These are phyloP conservation scores for Malurus leucopterus DNA, from an alignment of 2,797 vertebrate species.

Conservation along the genomic window DNA sequence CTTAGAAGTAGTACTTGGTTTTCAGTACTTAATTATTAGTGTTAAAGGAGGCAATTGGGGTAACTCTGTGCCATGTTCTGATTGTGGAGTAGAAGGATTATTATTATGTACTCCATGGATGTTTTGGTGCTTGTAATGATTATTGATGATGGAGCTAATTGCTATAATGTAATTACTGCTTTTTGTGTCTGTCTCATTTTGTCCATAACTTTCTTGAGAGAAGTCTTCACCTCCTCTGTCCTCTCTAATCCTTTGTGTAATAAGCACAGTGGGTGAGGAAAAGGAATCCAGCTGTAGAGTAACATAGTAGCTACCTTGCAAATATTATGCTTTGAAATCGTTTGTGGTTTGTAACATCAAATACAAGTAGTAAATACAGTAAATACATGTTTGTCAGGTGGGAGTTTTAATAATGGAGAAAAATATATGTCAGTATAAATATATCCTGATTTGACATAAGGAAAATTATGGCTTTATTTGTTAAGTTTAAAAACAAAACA, in stretches of 20 bases:
- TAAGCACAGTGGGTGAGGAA: not conserved
- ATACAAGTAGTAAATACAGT: not conserved
- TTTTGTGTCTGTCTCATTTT: not conserved
- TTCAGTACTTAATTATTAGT: not conserved
- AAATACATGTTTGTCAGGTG: not conserved
- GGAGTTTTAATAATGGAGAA: not conserved
- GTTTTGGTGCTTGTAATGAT: not conserved
- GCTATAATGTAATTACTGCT: not conserved
- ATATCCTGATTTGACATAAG: not conserved
- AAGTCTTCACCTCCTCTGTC: not conserved
- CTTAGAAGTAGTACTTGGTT: not conserved
- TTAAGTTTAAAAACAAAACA: not conserved
- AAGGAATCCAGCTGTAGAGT: not conserved
- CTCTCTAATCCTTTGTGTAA: not conserved
- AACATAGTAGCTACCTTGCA: not conserved
- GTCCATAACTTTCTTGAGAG: not conserved
- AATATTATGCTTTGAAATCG: not conserved
- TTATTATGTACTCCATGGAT: not conserved
- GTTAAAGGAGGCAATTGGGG: not conserved
- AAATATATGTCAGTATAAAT: not conserved
- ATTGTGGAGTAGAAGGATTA: not conserved
- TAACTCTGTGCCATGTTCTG: not conserved
- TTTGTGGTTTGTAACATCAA: not conserved
- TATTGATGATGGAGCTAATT: not conserved
- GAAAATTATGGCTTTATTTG: not conserved